phyloP scores from a whole-genome alignment of 2,888 invertebrate species.

The Lithophane socia region DNA sequence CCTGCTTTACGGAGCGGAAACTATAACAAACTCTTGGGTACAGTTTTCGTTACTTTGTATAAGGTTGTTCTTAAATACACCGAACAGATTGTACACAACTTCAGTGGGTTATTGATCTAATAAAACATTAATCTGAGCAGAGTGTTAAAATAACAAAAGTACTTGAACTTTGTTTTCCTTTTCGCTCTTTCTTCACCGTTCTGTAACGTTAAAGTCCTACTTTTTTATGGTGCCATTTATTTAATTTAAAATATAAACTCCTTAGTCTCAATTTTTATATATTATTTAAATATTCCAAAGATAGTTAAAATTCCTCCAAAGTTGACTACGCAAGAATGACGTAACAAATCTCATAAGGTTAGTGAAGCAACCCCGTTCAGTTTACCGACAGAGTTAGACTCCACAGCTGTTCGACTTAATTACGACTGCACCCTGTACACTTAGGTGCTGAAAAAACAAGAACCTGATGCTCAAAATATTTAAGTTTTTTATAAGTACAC shows the following conservation, averaged over 20 bases:
- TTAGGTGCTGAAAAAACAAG: background rate
- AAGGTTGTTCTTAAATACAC: background rate
- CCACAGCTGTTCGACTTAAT: conserved; percentile 47
- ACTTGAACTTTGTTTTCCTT: background rate
- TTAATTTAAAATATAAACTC: background rate
- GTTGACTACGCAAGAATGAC: conserved; percentile 2
- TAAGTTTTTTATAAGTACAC: background rate
- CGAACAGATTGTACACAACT: background rate
- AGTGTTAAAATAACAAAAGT: background rate
- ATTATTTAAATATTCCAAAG: conserved; percentile 33
- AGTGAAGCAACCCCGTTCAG: conserved; percentile 16
- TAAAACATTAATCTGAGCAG: background rate
- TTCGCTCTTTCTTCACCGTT: background rate
- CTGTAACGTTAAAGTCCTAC: background rate
- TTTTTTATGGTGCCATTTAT: background rate
- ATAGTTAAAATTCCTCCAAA: conserved; percentile 23
- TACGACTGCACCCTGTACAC: conserved; percentile 10
- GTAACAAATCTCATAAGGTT: conserved; percentile 18
- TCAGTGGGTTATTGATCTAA: background rate
- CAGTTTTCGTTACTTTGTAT: conserved; percentile 2
- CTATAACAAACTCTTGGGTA: background rate
- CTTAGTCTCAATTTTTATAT: background rate
- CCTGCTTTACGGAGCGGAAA: background rate
- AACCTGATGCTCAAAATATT: background rate
- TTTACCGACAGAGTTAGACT: conserved; percentile 22